A percentile compares a stretch with the other conserved stretches of the same genome.
Conservation (phyloP, 2,888 invertebrate species). For the Himalopsyche anomala region DNA sequence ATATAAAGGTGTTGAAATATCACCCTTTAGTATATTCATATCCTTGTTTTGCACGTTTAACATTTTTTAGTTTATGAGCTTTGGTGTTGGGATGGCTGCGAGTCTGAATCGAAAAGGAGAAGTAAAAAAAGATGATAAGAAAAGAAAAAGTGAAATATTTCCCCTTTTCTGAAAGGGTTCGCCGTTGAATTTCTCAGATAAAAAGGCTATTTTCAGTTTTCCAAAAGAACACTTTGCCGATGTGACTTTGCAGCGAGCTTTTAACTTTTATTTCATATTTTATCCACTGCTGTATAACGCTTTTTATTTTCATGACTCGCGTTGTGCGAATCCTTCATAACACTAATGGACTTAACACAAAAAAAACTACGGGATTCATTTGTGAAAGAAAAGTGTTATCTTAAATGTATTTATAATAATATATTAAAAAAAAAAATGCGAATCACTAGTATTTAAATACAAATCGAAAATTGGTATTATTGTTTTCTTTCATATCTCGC, state of each 20-base stretch:
- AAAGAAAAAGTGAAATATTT: conserved; percentile 43
- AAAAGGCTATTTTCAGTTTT: conserved; percentile 40
- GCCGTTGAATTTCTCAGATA: conserved; percentile 43
- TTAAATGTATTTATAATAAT: too few species aligned
- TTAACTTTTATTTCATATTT: conserved; percentile 40
- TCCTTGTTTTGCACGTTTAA: conserved; percentile 31
- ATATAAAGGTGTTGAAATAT: background rate
- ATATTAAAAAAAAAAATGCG: too few species aligned
- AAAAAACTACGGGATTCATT: background rate
- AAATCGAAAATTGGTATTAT: too few species aligned
- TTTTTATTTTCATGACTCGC: background rate
- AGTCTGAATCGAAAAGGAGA: conserved; percentile 29
- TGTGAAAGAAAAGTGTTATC: background rate
- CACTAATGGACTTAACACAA: conserved; percentile 6
- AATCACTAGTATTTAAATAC: too few species aligned
- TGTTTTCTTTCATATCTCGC: too few species aligned
- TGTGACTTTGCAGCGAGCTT: conserved; percentile 34
- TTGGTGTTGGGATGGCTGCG: conserved; percentile 8
- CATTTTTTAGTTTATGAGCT: conserved; percentile 28
- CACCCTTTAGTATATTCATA: conserved; percentile 9
- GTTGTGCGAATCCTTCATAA: conserved; percentile 3
- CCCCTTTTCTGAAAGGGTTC: conserved; percentile 41
- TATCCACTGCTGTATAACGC: background rate
- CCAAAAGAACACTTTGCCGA: conserved; percentile 28
- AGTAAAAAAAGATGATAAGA: conserved; percentile 22